A percentile compares a stretch with the other conserved stretches of the same genome.
phyloP scores from a whole-genome alignment of 2,113 vertebrate species.

The Hemiprocne comata region DNA sequence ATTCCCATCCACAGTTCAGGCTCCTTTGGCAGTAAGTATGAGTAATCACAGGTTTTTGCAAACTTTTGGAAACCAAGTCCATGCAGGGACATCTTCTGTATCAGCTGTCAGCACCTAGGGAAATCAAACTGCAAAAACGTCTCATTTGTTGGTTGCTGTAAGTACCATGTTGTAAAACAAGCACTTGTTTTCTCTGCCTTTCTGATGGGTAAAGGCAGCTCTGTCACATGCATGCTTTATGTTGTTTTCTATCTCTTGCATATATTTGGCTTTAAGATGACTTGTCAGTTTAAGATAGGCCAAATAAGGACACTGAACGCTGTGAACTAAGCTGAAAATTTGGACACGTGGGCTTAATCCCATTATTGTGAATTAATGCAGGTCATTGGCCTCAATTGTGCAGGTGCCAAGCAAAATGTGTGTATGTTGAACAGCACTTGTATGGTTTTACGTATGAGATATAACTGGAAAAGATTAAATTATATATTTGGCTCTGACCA shows the following conservation, averaged over 20 bases:
- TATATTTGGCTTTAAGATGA: not conserved
- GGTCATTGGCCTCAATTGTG: not conserved
- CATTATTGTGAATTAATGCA: not conserved
- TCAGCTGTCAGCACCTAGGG: not conserved
- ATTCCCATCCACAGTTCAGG: not conserved
- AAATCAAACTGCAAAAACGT: not conserved
- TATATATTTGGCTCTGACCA: not conserved
- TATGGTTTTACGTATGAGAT: not conserved
- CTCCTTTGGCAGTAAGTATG: fast-evolving
- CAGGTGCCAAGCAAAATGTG: not conserved
- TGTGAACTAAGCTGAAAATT: not conserved
- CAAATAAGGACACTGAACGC: not conserved
- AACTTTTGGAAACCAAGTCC: not conserved
- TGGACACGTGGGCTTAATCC: not conserved
- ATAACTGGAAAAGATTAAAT: not conserved
- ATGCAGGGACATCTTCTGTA: not conserved
- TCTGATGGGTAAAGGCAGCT: not conserved
- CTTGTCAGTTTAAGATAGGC: not conserved
- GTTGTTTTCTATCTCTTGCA: not conserved
- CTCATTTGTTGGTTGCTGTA: not conserved
- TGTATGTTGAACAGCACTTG: not conserved
- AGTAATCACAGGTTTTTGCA: not conserved
- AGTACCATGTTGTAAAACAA: not conserved
- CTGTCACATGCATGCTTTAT: fast-evolving
- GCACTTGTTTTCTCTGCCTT: not conserved